Percentiles rank a stretch among this genome's conserved stretches.
These are phyloP conservation scores for Urechis unicinctus DNA, from an alignment of 2,888 invertebrate species.

Conservation along the genomic window DNA sequence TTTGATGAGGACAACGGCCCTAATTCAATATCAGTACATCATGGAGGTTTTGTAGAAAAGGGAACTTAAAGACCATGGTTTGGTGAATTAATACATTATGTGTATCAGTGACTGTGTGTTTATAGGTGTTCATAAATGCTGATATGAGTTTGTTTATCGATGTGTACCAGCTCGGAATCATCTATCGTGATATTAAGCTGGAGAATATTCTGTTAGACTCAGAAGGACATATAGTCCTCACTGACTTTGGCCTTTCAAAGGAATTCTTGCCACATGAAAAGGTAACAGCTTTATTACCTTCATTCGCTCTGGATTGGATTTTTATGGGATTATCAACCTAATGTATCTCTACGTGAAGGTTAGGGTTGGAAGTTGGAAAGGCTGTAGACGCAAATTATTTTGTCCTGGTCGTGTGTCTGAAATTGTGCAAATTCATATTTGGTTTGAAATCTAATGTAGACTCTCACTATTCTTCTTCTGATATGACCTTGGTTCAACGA, in stretches of 20 bases:
- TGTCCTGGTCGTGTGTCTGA: too few species aligned
- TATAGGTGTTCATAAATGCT: neutral
- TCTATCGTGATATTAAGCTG: constrained; percentile 94
- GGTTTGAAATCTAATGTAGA: too few species aligned
- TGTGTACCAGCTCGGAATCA: constrained; percentile 77
- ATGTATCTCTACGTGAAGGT: too few species aligned
- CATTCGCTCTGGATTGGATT: too few species aligned
- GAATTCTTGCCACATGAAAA: constrained; percentile 71
- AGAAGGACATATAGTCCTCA: constrained; percentile 89
- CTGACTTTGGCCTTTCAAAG: constrained; percentile 96
- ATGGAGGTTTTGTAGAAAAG: neutral
- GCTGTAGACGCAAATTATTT: too few species aligned
- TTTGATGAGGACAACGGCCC: too few species aligned
- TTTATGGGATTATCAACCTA: too few species aligned
- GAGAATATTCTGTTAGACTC: constrained; percentile 93
- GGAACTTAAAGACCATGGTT: neutral
- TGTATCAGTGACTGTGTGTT: neutral
- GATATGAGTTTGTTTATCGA: neutral
- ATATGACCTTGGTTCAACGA: too few species aligned
- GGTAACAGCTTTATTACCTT: constrained; percentile 47
- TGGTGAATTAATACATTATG: neutral
- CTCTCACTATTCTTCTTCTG: too few species aligned
- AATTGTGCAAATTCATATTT: too few species aligned
- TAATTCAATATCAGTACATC: neutral
- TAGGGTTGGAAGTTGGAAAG: too few species aligned